Base-by-base conservation (phyloP, 2,888 invertebrate genomes). In the Hesperia comma region DNA sequence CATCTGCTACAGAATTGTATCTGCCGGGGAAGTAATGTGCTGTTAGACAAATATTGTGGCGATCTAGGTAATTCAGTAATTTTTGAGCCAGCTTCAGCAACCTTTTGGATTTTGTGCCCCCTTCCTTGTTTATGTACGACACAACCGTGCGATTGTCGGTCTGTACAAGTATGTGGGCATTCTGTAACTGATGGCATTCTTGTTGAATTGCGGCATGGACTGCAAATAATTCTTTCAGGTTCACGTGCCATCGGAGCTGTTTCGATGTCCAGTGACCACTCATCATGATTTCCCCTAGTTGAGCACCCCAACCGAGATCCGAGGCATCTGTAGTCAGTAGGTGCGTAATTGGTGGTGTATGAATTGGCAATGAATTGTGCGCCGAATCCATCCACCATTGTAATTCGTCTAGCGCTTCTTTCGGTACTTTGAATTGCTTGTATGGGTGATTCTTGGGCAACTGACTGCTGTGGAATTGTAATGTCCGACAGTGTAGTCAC, bases 301-400 rank as follows among this genome's bases (percentile, higher is more conserved):
- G 68, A 0, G 72, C 73, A 19, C 71, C 72, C 72, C 70, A 69
- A 0, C 62, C 72, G 12, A 61, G 12, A 6, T 64, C 72, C 0
- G 72, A 72, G 0, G 75, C 74, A 54, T 75, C 74, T 1, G 72
- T 74, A 6, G 69, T 69, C 21, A 75, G 49, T 10, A 64, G 68
- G 17, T 72, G 69, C 7, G 69, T 40, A 0, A 69, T 51, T 6
- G 61, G 64, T 1, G 56, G 66, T 7, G 54, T 43, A 26, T 72
- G 71, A 17, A 75, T 67, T 12, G 67, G 67, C n/a, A 58, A 10
- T 7, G 66, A 61, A 12, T 54, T 57, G 10, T 14, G 32, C 2
- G 49, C 32, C 40, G 67, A 53, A 51, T 69, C 33, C 49, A 19
- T 12, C 72, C 72, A 72, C 72, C 73, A 72, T 15, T 37, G 14